Base-by-base conservation (phyloP, 2,888 invertebrate species). In the Eristalinus sepulchralis region DNA sequence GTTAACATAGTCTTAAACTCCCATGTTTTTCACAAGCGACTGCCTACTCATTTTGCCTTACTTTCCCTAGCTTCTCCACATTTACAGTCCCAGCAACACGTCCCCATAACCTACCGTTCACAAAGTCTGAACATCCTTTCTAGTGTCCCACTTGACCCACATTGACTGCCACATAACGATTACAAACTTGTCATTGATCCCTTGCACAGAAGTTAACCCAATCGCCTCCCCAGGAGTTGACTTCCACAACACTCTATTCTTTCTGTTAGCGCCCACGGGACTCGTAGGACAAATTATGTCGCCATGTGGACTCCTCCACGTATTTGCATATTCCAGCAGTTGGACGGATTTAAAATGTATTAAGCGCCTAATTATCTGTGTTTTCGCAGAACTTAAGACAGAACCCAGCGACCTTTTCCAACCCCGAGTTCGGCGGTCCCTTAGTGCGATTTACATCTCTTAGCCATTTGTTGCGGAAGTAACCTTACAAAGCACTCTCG, bases 311-410 rank as follows among this genome's bases (percentile, higher is more conserved):
- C 57, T 57, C 24, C 39, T 39, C 39, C 31, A 34, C 13, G 64
- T 31, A 64, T 71, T 71, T 71, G 39, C 70, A 71, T 78, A 59
- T 64, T 55, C 10, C 17, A 47, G 63, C 70, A 59, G 63, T 70
- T 71, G 71, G 70, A 57, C 20, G 78, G 64, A 22, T 78, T 71
- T 47, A 33, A 71, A 59, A 71, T 47, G 17, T 59, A 57, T 22
- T 78, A 78, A 78, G 63, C 64, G 64, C 55, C 39, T 64, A 78
- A 78, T 78, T 78, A 78, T 78, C 64, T 55, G 64, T 33, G 70
- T 59, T 71, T 72, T 53, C n/a, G 33, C n/a, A 53, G 17, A 59
- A 59, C 39, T 53, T 72, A 71, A 71, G 57, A 47, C 63, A 70
- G 55, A 53, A 39, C 22, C 1, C 57, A 22, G 59, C 47, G 47